Percentiles rank a stretch among this genome's conserved stretches.
These are phyloP conservation scores for Labeo rohita DNA, from an alignment of 2,113 vertebrate genomes.

Conservation along the genomic window DNA sequence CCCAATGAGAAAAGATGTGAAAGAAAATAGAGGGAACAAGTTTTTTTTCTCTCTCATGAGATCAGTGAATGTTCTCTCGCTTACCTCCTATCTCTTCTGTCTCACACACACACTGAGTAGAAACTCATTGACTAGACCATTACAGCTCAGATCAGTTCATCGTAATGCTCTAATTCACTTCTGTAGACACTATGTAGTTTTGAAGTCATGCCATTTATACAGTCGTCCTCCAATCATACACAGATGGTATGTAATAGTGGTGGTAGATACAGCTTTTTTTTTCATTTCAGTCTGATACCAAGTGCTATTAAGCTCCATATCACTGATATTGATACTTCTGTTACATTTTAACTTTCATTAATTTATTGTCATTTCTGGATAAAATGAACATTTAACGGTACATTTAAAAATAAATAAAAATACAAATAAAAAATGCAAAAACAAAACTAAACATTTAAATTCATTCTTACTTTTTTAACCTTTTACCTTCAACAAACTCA, in stretches of 20 bases:
- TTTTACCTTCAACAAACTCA: too few species aligned
- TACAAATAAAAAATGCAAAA: too few species aligned
- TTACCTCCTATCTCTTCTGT: not conserved
- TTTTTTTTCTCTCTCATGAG: conserved; percentile 3
- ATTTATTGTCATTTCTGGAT: too few species aligned
- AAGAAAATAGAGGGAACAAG: not conserved
- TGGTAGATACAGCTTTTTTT: not conserved
- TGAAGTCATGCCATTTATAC: not conserved
- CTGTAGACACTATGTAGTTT: not conserved
- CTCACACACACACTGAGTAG: not conserved
- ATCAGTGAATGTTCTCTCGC: not conserved
- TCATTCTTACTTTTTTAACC: too few species aligned
- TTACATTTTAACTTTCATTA: too few species aligned
- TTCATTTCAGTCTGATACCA: not conserved
- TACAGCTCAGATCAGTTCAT: not conserved
- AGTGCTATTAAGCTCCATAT: not conserved
- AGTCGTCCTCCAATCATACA: not conserved
- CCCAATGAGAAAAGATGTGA: not conserved
- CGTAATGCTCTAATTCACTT: not conserved
- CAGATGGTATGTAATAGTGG: not conserved
- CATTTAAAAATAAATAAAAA: too few species aligned
- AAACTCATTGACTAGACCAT: not conserved
- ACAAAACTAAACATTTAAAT: too few species aligned
- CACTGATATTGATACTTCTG: too few species aligned
- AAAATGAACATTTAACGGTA: too few species aligned